A percentile compares a stretch with the other conserved stretches of the same genome.
These are phyloP conservation scores for Neolamprologus ventralis DNA, from an alignment of 2,113 vertebrate genomes.

Conservation along the genomic window DNA sequence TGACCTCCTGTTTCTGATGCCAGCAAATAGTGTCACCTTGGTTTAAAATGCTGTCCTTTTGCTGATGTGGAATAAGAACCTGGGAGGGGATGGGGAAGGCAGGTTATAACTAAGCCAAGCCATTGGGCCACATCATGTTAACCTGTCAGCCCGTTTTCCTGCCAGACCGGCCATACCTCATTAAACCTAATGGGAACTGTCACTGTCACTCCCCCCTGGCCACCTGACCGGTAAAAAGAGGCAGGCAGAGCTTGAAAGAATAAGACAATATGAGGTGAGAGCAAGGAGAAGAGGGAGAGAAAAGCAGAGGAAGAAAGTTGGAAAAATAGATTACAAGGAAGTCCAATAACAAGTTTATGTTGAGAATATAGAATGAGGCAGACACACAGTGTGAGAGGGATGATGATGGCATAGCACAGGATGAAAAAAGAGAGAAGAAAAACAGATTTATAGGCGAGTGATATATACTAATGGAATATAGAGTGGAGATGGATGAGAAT, in stretches of 20 bases:
- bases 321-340: constrained; percentile 17
- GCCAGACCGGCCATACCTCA: constrained; percentile 56
- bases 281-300: neutral
- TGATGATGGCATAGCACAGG: neutral
- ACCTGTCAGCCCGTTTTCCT: constrained; percentile 63
- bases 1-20: constrained; percentile 45
- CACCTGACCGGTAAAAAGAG: constrained; percentile 25
- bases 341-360: neutral
- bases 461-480: neutral
- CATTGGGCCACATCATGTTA: constrained; percentile 59
- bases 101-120: constrained; percentile 46
- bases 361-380: neutral
- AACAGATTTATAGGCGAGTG: neutral
- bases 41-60: constrained; percentile 17
- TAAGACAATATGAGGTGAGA: constrained; percentile 5
- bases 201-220: constrained; percentile 36
- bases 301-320: neutral
- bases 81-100: neutral
- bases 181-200: constrained; percentile 69
- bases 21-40: constrained; percentile 51
- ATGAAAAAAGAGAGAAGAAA: neutral
- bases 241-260: neutral
- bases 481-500: neutral
- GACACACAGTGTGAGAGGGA: neutral
- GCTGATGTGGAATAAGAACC: constrained; percentile 4